Conservation (phyloP, 2,113 vertebrate species). For the Forbesichthys agassizii region DNA sequence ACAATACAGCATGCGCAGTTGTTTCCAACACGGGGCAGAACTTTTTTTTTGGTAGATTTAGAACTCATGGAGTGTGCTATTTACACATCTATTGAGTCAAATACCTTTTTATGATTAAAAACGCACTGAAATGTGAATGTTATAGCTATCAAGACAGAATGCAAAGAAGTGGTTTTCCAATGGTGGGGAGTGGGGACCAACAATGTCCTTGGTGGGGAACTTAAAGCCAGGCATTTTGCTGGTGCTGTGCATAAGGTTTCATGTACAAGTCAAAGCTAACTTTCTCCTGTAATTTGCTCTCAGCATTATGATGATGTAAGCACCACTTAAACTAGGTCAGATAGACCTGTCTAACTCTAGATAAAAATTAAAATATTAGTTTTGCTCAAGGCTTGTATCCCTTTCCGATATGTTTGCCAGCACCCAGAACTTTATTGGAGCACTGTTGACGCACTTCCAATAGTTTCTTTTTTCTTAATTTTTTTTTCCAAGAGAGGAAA, state of each 20-base stretch:
- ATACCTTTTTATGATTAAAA: too few relatives aligned
- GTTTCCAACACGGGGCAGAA: too few relatives aligned
- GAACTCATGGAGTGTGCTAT: too few relatives aligned
- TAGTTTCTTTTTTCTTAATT: too few relatives aligned
- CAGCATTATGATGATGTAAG: slow-evolving; percentile 6
- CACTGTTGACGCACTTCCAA: slow-evolving; percentile 2
- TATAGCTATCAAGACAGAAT: neutral
- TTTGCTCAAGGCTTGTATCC: neutral
- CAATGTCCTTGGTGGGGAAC: too few relatives aligned
- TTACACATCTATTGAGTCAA: too few relatives aligned
- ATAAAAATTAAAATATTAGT: slow-evolving; percentile 10
- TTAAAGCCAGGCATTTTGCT: too few relatives aligned
- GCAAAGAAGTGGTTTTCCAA: too few relatives aligned
- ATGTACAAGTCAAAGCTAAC: too few relatives aligned
- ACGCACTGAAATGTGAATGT: neutral
- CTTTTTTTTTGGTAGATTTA: too few relatives aligned
- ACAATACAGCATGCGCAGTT: too few relatives aligned
- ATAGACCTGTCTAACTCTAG: neutral
- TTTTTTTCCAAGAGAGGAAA: slow-evolving; percentile 11
- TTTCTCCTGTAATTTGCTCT: neutral
- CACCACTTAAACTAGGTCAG: neutral
- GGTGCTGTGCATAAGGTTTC: neutral
- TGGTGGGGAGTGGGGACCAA: too few relatives aligned
- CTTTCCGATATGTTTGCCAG: neutral
- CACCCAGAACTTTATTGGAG: slow-evolving; percentile 8